Percentiles rank a stretch among this genome's conserved stretches.
Evolutionary conservation across 1,140 invertebrate genomes (phyloP).

Genomic region (Drosophila chauvacae): DNA sequence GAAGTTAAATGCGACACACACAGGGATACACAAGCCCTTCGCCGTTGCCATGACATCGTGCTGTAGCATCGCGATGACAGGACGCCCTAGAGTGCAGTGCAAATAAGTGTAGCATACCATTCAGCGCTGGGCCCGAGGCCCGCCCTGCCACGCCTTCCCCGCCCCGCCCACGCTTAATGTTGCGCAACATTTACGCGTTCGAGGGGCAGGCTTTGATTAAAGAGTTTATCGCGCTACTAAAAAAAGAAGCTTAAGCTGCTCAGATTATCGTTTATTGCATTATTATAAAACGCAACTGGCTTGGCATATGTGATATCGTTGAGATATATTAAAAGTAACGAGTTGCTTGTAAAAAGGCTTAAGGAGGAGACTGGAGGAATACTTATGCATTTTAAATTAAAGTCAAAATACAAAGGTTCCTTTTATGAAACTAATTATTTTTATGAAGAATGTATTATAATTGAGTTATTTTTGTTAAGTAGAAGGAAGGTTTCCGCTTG

Average conservation of each 20-base stretch:
- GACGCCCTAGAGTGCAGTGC: constrained; percentile 42
- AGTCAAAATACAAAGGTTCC: neutral
- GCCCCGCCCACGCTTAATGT: constrained; percentile 16
- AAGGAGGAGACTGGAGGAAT: neutral
- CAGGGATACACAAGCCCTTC: constrained; percentile 34
- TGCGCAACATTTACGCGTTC: constrained; percentile 37
- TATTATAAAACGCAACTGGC: constrained; percentile 13
- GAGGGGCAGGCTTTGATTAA: constrained; percentile 32
- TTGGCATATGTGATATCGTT: constrained; percentile 7
- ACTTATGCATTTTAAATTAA: neutral
- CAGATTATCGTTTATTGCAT: constrained; percentile 33
- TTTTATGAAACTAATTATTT: neutral
- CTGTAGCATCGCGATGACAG: constrained; percentile 41
- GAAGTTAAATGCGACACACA: constrained; percentile 62
- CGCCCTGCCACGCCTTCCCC: constrained; percentile 7
- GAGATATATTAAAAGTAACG: neutral
- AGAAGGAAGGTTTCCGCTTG: neutral
- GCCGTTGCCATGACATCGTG: constrained; percentile 22
- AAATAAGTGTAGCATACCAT: constrained; percentile 61
- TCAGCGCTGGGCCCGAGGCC: constrained; percentile 21
- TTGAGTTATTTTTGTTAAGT: neutral
- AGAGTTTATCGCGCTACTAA: constrained; percentile 35
- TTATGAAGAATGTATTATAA: neutral
- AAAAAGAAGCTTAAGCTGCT: constrained; percentile 22
- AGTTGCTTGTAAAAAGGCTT: neutral